Evolutionary conservation across 2,113 vertebrate species (phyloP).

Genomic region (Ceyx margarethae): DNA sequence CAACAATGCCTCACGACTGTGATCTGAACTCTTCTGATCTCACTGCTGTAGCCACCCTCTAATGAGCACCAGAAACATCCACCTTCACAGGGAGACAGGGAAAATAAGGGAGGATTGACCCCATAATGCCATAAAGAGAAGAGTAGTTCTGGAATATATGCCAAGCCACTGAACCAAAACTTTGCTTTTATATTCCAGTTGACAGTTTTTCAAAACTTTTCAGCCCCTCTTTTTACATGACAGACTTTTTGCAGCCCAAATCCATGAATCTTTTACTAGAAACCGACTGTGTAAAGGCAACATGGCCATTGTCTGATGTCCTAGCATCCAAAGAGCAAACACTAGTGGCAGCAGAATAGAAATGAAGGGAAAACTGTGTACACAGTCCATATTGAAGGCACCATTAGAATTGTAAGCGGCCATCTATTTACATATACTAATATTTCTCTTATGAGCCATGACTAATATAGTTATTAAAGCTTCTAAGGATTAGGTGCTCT

Average conservation of each 20-base stretch:
- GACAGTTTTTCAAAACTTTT: neutral
- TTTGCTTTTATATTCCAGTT: conserved; percentile 26
- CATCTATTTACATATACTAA: neutral
- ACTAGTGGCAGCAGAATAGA: neutral
- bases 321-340: neutral
- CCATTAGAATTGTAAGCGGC: neutral
- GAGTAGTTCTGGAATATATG: conserved; percentile 52
- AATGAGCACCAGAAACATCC: conserved; percentile 36
- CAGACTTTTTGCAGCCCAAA: neutral
- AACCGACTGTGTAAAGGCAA: neutral
- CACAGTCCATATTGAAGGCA: neutral
- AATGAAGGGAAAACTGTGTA: neutral
- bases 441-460: neutral
- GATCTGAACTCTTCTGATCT: neutral
- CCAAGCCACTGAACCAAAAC: conserved; percentile 28
- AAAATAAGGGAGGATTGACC: neutral
- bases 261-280: neutral
- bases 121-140: neutral
- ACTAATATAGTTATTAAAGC: neutral
- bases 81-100: neutral
- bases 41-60: neutral
- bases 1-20: neutral
- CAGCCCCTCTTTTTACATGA: neutral
- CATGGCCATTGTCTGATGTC: too few relatives aligned
- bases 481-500: neutral